These are phyloP conservation scores for Aquatica leii DNA, from an alignment of 2,888 invertebrate species.

Conservation along the genomic window DNA sequence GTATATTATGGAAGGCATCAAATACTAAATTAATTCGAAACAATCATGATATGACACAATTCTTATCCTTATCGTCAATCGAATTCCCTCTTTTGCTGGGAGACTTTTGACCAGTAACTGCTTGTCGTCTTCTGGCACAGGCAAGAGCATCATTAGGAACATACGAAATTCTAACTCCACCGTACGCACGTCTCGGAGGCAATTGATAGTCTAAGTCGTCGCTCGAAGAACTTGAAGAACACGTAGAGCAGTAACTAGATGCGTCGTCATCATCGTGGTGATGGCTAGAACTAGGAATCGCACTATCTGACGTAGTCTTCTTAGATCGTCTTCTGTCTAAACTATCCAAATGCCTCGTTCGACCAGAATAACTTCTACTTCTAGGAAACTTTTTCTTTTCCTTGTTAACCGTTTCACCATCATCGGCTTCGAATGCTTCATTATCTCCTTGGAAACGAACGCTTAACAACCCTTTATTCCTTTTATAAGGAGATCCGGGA, in stretches of 20 bases:
- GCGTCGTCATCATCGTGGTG: slow-evolving; percentile 70
- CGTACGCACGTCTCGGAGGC: slow-evolving; percentile 83
- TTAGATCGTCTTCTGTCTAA: slow-evolving; percentile 52
- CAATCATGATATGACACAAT: slow-evolving; percentile 87
- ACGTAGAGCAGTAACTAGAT: slow-evolving; percentile 88
- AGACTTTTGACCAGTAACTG: slow-evolving; percentile 57
- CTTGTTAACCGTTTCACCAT: slow-evolving; percentile 54
- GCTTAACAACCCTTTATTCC: slow-evolving; percentile 58
- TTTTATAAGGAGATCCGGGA: slow-evolving; percentile 58
- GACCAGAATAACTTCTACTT: slow-evolving; percentile 65
- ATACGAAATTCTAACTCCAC: slow-evolving; percentile 89
- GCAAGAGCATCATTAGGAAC: slow-evolving; percentile 92
- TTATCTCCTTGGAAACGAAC: slow-evolving; percentile 66
- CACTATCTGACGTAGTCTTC: slow-evolving; percentile 55
- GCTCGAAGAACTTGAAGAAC: slow-evolving; percentile 85
- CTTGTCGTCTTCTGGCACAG: slow-evolving; percentile 73
- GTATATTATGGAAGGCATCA: slow-evolving; percentile 43
- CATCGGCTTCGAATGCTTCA: slow-evolving; percentile 60
- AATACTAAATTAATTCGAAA: slow-evolving; percentile 24
- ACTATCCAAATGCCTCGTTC: slow-evolving; percentile 56
- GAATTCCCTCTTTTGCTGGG: slow-evolving; percentile 52
- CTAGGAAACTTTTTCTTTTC: slow-evolving; percentile 60
- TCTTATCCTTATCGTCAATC: slow-evolving; percentile 74
- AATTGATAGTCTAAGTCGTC: slow-evolving; percentile 88
- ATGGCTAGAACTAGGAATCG: slow-evolving; percentile 50